Conservation (phyloP, 2,113 vertebrate genomes). For the Cyanistes caeruleus region DNA sequence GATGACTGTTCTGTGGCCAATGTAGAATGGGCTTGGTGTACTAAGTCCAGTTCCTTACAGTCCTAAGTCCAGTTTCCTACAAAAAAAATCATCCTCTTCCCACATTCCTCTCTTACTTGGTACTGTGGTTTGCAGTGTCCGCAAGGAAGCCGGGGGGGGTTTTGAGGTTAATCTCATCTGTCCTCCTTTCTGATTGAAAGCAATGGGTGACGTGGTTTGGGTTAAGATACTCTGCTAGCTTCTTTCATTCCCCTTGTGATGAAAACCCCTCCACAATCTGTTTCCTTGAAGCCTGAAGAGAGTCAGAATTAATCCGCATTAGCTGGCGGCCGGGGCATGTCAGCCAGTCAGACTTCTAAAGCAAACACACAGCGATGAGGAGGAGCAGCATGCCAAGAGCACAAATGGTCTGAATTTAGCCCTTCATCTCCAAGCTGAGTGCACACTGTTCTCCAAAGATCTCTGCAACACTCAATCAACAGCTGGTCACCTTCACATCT, state of each 20-base stretch:
- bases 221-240: slow-evolving; percentile 30
- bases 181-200: slow-evolving; percentile 34
- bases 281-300: slow-evolving; percentile 36
- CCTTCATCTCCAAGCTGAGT: neutral
- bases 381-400: slow-evolving; percentile 17
- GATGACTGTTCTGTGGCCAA: slow-evolving; percentile 37
- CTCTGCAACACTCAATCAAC: slow-evolving; percentile 28
- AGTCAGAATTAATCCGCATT: slow-evolving; percentile 33
- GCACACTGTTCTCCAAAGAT: slow-evolving; percentile 13
- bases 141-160: neutral
- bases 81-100: slow-evolving; percentile 11
- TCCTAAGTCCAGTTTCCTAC: neutral
- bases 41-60: slow-evolving; percentile 23
- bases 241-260: slow-evolving; percentile 36
- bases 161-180: slow-evolving; percentile 56
- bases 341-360: slow-evolving; percentile 53
- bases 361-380: slow-evolving; percentile 33
- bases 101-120: slow-evolving; percentile 45
- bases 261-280: slow-evolving; percentile 33
- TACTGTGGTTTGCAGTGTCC: slow-evolving; percentile 7
- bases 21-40: slow-evolving; percentile 44
- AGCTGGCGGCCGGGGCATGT: neutral
- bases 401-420: slow-evolving; percentile 60
- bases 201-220: neutral
- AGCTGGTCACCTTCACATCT: slow-evolving; percentile 42